Conservation (phyloP, 2,797 vertebrate species). For the Phoeniculus purpureus region DNA sequence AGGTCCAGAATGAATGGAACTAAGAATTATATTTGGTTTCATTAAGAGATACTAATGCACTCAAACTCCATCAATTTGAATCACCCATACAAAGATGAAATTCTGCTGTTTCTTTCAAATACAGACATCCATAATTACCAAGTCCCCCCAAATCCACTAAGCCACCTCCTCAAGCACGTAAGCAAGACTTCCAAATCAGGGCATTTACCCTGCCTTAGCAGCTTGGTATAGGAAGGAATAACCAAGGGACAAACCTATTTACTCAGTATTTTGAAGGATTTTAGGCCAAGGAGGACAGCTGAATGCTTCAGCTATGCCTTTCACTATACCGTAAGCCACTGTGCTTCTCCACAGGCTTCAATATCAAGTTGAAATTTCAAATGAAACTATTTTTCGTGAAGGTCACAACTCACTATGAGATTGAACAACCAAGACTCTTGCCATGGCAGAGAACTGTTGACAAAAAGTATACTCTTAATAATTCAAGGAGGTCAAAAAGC, state of each 20-base stretch:
- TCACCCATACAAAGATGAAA: background rate
- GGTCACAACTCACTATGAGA: background rate
- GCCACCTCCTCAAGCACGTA: background rate
- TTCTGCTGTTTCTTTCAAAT: background rate
- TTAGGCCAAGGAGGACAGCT: background rate
- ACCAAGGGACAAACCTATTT: background rate
- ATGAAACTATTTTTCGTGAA: background rate
- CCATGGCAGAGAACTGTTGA: background rate
- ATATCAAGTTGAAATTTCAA: background rate
- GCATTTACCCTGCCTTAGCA: background rate
- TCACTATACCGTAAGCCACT: background rate
- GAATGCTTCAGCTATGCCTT: background rate
- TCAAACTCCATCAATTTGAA: background rate
- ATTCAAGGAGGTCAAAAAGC: background rate
- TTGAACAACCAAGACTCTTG: background rate
- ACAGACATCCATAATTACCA: background rate
- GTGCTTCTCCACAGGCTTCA: background rate
- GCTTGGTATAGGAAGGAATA: background rate
- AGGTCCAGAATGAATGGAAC: constrained; percentile 56
- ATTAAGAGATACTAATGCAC: constrained; percentile 20
- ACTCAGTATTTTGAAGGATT: background rate
- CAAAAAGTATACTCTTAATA: background rate
- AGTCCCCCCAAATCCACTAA: background rate
- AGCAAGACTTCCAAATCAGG: background rate
- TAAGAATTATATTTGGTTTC: constrained; percentile 37